Base-by-base conservation (phyloP, 2,888 invertebrate species). In the Lasioglossum malachurum region DNA sequence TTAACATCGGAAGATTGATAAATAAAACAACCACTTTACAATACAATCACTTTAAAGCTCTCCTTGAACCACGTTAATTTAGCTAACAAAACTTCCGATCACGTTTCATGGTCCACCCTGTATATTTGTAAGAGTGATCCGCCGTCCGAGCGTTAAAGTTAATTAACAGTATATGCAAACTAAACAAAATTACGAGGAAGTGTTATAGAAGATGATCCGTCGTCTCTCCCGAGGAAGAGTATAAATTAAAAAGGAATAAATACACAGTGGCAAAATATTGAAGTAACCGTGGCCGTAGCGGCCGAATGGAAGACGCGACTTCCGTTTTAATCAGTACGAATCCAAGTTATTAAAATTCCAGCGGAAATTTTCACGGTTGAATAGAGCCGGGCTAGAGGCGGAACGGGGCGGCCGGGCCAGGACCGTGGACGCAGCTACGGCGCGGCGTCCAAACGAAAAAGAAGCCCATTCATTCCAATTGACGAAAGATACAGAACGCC, bases 271-370 rank as follows among this genome's bases (percentile, higher is more conserved):
- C 73, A 60, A 86, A 87, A 90, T 90, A 83, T 89, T 77, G 80
- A 31, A 74, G 72, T 76, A 81, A 69, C 78, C 67, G n/a, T 23
- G 53, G 79, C 8, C 23, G 57, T 53, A 27, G 74, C 31, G 38
- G 27, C 71, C 86, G 60, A 81, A 84, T 76, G 80, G 71, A 74
- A 80, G 91, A 91, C 87, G 82, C 87, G 87, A 91, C 84, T 88
- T 91, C 84, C 88, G 90, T 91, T 91, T 91, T 91, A 91, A 91
- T 91, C 91, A 90, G 91, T 86, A 91, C 89, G 90, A 91, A 90
- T 90, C 88, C 89, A 86, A 91, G 91, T 91, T 91, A 90, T 91
- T 91, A 90, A 91, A 91, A 91, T 90, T 90, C 87, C 86, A 80
- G 57, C 67, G 76, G 88, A 89, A 69, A 91, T 91, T 90, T 91